Evolutionary conservation across 2,113 vertebrate genomes (phyloP), one percentile per base, ranked within the genome.

Genomic region (Oncorhynchus mykiss): DNA sequence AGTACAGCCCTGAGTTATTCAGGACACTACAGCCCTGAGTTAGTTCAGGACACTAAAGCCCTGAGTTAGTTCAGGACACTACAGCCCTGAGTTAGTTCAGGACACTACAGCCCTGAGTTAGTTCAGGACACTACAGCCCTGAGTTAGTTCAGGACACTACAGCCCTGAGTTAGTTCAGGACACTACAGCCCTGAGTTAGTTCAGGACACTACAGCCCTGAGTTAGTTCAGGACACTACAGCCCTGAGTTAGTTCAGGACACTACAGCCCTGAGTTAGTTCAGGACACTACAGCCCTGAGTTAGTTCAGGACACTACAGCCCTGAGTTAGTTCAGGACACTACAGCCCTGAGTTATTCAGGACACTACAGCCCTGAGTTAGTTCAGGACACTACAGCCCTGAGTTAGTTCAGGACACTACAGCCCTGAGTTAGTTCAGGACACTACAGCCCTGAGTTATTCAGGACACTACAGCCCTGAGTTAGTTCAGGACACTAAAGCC

Each of bases 61-160:
- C 31, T 31, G 5, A 59, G 66, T 64, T 16, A 59, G 71, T 64
- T 16, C 24, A 77, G 64, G 70, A 70, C 3, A 12, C 54, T 31
- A 34, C 18, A 76, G 78, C 31, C 31, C 31, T 31, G 31, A 31
- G 31, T 31, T 31, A 31, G 31, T 31, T 78, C 77, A 64, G 70
- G 31, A 31, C 5, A 31, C 31, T 31, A 31, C 31, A 31, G 31
- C 31, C 5, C 31, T 31, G 5, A 59, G 66, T 64, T 20, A 59
- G 71, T 64, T 16, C 24, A 78, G 64, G 70, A 70, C 3, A 12
- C 54, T 31, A 34, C 18, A 76, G 78, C 31, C 31, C 31, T 31
- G 31, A 31, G 31, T 31, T 5, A 31, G 31, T 31, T 78, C 77
- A 64, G 70, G 1, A 31, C 5, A 31, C 31, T 31, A 31, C 31